Evolutionary conservation across 2,113 vertebrate genomes (phyloP).

Genomic region (Pelodiscus sinensis): DNA sequence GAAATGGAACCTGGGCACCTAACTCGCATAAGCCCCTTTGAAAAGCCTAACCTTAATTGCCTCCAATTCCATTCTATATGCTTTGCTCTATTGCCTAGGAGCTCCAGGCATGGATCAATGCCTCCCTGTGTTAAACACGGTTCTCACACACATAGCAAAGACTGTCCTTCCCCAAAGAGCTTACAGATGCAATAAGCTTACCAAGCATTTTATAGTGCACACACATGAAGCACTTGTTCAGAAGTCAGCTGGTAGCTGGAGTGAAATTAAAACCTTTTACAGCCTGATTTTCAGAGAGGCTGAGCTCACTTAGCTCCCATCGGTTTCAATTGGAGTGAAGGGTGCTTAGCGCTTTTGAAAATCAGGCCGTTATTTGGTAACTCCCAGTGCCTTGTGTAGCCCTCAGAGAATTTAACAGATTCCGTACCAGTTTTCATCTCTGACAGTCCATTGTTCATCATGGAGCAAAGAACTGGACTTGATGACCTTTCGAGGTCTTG

Average conservation of each 20-base stretch:
- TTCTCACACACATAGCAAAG: background rate
- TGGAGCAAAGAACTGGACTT: no score
- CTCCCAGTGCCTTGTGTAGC: background rate
- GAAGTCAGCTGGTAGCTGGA: background rate
- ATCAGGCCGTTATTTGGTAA: background rate
- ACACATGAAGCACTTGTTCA: background rate
- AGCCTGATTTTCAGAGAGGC: background rate
- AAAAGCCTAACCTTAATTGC: background rate
- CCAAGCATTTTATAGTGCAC: background rate
- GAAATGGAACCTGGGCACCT: background rate
- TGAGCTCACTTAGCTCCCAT: background rate
- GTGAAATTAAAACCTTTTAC: background rate
- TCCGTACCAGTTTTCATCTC: slow-evolving; percentile 29
- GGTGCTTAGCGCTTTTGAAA: background rate
- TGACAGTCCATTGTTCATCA: background rate
- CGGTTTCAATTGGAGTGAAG: background rate
- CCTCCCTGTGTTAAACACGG: background rate
- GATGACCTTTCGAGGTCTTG: background rate
- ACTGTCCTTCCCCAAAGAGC: background rate
- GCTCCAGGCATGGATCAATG: background rate
- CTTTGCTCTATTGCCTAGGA: background rate
- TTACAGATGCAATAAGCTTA: background rate
- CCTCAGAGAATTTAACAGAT: background rate
- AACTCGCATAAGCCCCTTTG: background rate
- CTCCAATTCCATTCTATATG: background rate